A percentile compares a stretch with the other conserved stretches of the same genome.
Evolutionary conservation across 2,888 invertebrate genomes (phyloP).

Genomic region (Arrhopalites spinosus): DNA sequence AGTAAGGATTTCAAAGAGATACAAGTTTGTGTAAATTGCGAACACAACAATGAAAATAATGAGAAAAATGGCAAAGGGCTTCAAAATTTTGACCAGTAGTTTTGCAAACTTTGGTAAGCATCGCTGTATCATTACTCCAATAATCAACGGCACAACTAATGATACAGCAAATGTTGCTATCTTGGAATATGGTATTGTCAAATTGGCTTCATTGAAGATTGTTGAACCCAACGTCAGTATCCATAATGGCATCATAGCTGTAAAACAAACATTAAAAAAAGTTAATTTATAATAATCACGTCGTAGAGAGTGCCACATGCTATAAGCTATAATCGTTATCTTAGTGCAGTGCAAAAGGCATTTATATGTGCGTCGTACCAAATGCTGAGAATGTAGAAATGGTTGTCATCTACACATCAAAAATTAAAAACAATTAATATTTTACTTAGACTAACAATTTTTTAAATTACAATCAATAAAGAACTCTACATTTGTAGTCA

Average conservation of each 20-base stretch:
- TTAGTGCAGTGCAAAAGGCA: too few species aligned
- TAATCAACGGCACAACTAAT: conserved; percentile 75
- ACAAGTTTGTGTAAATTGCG: conserved; percentile 85
- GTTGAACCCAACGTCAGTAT: conserved; percentile 79
- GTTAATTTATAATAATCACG: too few species aligned
- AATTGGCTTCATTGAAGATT: conserved; percentile 73
- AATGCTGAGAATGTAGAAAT: conserved; percentile 86
- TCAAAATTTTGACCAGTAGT: conserved; percentile 77
- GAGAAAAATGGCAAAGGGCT: conserved; percentile 79
- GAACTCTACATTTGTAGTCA: too few species aligned
- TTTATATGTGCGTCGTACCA: too few species aligned
- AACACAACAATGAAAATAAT: conserved; percentile 83
- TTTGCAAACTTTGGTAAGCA: conserved; percentile 71
- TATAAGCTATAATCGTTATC: too few species aligned
- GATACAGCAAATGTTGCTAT: conserved; percentile 76
- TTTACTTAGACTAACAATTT: too few species aligned
- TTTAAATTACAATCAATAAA: too few species aligned
- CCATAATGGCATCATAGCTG: conserved; percentile 89
- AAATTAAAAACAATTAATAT: too few species aligned
- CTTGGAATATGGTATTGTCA: conserved; percentile 77
- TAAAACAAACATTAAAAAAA: conserved; percentile 23
- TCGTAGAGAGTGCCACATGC: too few species aligned
- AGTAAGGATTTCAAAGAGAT: conserved; percentile 84
- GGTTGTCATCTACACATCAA: too few species aligned
- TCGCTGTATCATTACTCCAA: conserved; percentile 71